Evolutionary conservation across 2,888 invertebrate genomes (phyloP), one percentile per base, ranked within the genome.

Genomic region (Mantis religiosa): DNA sequence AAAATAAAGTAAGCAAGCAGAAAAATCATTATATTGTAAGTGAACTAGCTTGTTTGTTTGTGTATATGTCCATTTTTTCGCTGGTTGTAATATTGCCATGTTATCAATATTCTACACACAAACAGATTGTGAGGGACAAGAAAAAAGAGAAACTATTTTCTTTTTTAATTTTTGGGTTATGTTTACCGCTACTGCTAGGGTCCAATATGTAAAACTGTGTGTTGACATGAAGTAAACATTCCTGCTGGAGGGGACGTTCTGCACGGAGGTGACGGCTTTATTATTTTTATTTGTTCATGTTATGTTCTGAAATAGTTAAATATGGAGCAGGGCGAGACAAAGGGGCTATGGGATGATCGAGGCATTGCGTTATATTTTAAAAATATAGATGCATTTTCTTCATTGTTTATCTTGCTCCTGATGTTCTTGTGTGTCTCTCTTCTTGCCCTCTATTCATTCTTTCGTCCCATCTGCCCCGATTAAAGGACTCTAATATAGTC

Each of bases 51-150:
- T 90, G 88, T 90, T 89, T 90, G 88, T 90, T 90, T 90, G 90
- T 90, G 90, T 90, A 90, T 87, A 90, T 90, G 90, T 90, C 90
- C 88, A 88, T 87, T 90, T 89, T 90, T 89, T 90, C 89, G 89
- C 90, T 89, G 88, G 89, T 89, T 90, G 90, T 90, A 90, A 88
- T 86, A 89, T 89, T 88, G 90, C 89, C 90, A 90, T 90, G 89
- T 90, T 90, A 90, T 88, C 82, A 88, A 34, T 81, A 28, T 82
- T 81, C 81, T 71, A 87, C 54, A 87, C 27, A 28, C 84, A 54
- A 87, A 84, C 89, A 86, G 85, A 87, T 84, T 88, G 87, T 85
- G 41, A 89, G 89, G 88, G 54, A 84, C 47, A 47, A 83, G 84
- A 89, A 87, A 89, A 89, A 83, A 88, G 88, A 87, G 88, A 89